Percentiles rank a stretch among this genome's conserved stretches.
These are phyloP conservation scores for Acleris sparsana DNA, from an alignment of 2,888 invertebrate species.

Conservation along the genomic window DNA sequence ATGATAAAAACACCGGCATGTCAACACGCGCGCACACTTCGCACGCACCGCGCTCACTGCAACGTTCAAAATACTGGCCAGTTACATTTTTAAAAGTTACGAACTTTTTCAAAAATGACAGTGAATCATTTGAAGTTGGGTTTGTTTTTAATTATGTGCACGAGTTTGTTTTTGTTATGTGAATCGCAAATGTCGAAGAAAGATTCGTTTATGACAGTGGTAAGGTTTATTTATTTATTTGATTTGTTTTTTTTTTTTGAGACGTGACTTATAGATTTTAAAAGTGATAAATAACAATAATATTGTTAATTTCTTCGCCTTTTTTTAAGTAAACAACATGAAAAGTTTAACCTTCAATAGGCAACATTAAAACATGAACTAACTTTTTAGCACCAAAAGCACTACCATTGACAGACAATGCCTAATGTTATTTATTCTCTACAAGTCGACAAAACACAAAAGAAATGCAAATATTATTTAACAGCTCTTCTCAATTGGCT, in stretches of 20 bases:
- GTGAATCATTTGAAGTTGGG: conserved; percentile 33
- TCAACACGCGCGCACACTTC: conserved; percentile 40
- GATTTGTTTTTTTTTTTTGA: neutral
- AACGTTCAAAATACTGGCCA: conserved; percentile 22
- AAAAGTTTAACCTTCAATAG: no score
- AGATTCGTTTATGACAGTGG: conserved; percentile 53
- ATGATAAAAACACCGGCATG: conserved; percentile 46
- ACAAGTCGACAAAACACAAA: neutral
- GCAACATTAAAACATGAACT: no score
- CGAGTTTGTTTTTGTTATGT: conserved; percentile 42
- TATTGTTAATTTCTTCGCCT: no score
- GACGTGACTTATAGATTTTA: neutral
- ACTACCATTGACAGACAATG: no score
- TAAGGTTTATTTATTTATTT: conserved; percentile 45
- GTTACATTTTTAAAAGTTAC: neutral
- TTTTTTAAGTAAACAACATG: no score
- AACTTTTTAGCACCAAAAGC: no score
- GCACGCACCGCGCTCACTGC: conserved; percentile 35
- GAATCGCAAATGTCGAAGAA: conserved; percentile 48
- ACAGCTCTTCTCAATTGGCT: neutral
- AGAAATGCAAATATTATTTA: no score
- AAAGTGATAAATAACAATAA: no score
- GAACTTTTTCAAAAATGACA: neutral
- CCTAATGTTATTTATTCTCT: no score
- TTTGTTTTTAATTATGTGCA: conserved; percentile 43